These are phyloP conservation scores for Orthosia gracilis DNA, from an alignment of 2,888 invertebrate species.

Conservation along the genomic window DNA sequence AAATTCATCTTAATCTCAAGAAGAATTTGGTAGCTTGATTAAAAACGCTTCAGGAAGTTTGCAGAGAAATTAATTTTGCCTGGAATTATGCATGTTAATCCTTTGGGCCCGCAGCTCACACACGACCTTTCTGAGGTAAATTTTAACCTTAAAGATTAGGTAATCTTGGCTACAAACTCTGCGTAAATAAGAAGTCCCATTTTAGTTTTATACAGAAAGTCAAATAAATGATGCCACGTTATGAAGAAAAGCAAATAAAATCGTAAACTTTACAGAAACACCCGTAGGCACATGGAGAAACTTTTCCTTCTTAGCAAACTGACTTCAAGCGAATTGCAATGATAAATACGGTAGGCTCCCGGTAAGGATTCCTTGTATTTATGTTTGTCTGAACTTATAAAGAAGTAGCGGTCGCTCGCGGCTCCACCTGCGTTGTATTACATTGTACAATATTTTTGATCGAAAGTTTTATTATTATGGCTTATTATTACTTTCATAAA, in stretches of 20 bases:
- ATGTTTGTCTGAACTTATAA: no score
- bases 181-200: not conserved
- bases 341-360: slow-evolving; percentile 19
- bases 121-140: slow-evolving; percentile 19
- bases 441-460: no score
- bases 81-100: slow-evolving; percentile 34
- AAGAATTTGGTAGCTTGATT: slow-evolving; percentile 7
- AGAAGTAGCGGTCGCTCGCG: no score
- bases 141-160: slow-evolving; percentile 15
- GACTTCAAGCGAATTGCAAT: slow-evolving; percentile 24
- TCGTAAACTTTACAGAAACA: not conserved
- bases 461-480: no score
- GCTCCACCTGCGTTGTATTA: no score
- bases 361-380: not conserved
- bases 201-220: not conserved
- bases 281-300: no score
- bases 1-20: not conserved
- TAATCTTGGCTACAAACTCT: slow-evolving; percentile 14
- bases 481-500: no score
- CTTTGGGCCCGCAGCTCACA: slow-evolving; percentile 15
- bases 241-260: not conserved
- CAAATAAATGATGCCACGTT: not conserved
- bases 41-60: slow-evolving; percentile 20
- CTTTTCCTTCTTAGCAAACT: not conserved
- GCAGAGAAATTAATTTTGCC: slow-evolving; percentile 21